Conservation (phyloP, 2,113 vertebrate species). For the Odocoileus virginianus region DNA sequence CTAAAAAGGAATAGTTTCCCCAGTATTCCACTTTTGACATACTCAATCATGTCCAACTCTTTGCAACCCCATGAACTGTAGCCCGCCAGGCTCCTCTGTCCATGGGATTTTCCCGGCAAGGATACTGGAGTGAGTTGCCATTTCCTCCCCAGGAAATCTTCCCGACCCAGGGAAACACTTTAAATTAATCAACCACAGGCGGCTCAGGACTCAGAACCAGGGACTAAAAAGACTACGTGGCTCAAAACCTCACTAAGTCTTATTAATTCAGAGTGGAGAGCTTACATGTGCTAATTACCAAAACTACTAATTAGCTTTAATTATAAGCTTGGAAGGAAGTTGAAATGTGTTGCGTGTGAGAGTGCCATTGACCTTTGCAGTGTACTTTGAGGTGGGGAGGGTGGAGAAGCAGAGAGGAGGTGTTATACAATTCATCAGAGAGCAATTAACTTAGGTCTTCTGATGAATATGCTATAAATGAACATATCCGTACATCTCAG, state of each 20-base stretch:
- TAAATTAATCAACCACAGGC: neutral
- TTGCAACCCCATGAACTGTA: neutral
- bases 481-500: conserved; percentile 48
- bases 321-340: conserved; percentile 79
- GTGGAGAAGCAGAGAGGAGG: conserved; percentile 69
- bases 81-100: neutral
- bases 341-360: conserved; percentile 74
- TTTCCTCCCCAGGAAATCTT: neutral
- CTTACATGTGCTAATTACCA: conserved; percentile 74
- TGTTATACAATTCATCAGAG: conserved; percentile 78
- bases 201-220: conserved; percentile 33
- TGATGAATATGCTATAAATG: conserved; percentile 72
- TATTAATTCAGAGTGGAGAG: conserved; percentile 75
- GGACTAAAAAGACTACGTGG: conserved; percentile 23
- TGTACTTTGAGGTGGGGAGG: conserved; percentile 49
- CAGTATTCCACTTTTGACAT: neutral
- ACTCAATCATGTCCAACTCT: neutral
- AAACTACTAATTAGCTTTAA: conserved; percentile 78
- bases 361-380: conserved; percentile 76
- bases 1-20: fast-evolving
- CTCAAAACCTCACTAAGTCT: conserved; percentile 59
- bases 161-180: neutral
- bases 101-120: neutral
- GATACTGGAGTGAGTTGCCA: neutral
- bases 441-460: conserved; percentile 78